These are phyloP conservation scores for Tortrix viridana DNA, from an alignment of 2,888 invertebrate species.

Conservation along the genomic window DNA sequence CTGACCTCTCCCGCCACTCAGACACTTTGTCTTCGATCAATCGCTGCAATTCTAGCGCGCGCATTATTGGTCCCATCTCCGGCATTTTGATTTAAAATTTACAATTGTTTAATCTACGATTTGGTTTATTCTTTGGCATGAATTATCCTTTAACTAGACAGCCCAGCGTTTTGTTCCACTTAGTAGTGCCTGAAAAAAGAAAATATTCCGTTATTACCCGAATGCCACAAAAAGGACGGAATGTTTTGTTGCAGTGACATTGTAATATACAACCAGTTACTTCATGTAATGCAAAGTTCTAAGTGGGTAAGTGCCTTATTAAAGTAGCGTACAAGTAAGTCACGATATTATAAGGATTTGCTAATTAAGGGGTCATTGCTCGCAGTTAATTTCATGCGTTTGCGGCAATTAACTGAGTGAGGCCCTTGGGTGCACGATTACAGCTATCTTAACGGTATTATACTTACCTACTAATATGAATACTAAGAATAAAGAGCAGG, in stretches of 20 bases:
- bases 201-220: not conserved
- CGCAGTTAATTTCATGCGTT: slow-evolving; percentile 29
- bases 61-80: slow-evolving; percentile 79
- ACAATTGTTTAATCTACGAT: slow-evolving; percentile 33
- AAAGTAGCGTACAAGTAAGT: not conserved
- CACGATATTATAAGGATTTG: slow-evolving; percentile 17
- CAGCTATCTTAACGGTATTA: slow-evolving; percentile 18
- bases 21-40: slow-evolving; percentile 81
- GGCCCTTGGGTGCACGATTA: slow-evolving; percentile 32
- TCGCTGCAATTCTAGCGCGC: slow-evolving; percentile 78
- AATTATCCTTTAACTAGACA: slow-evolving; percentile 35
- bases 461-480: not conserved
- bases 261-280: no score
- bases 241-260: no score
- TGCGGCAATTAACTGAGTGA: slow-evolving; percentile 28
- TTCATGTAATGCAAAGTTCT: no score
- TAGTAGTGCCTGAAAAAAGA: slow-evolving; percentile 1
- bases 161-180: not conserved
- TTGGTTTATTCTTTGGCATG: slow-evolving; percentile 39
- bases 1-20: slow-evolving; percentile 82
- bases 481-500: not conserved
- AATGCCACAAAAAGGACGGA: no score
- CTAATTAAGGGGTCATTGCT: slow-evolving; percentile 27
- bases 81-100: slow-evolving; percentile 64
- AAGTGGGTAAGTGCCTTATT: no score